Base-by-base conservation (phyloP, 2,888 invertebrate genomes). In the Pammene aurita region DNA sequence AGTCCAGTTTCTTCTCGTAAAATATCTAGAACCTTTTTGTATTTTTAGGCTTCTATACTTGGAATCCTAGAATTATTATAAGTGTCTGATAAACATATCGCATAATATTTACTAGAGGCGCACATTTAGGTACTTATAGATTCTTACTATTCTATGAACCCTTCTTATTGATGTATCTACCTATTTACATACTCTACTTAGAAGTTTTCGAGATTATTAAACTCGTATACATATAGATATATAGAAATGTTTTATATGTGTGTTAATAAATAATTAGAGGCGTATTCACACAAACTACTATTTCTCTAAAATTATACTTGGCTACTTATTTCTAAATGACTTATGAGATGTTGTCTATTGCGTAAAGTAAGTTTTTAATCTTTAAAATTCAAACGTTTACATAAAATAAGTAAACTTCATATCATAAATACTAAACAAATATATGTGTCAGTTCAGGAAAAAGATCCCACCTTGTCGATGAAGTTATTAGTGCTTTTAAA, bases 171-270 rank as follows among this genome's bases (percentile, higher is more conserved):
- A 76, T 81, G 81, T 76, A 79, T 11, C 46, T 55, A 56, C 42
- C 50, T 50, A 46, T 42, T 38, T 55, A 58, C 16, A 26, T 26
- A 52, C 11, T 65, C 81, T 79, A 72, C 73, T 77, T 80, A 80
- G 80, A 79, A 79, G 79, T 84, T 86, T 85, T 80, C 75, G 77
- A 80, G 72, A 71, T 87, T 84, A 76, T 81, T 77, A 67, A 76
- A 79, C 77, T 75, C 80, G 75, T 72, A 74, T 74, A 72, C 76
- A 72, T 71, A 73, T 76, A 76, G 77, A 78, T 77, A 80, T 72
- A 76, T 82, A 84, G 81, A 80, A 74, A 75, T 76, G 75, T 81
- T 84, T 83, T 83, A 75, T 80, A 78, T 77, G 71, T 79, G 76
- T 80, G 75, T 77, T 72, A 71, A 72, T 64, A 72, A 65, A 67